Percentiles rank a stretch among this genome's conserved stretches.
These are phyloP conservation scores for Drosophila pseudoananassae DNA, from an alignment of 1,140 invertebrate genomes.

Conservation along the genomic window DNA sequence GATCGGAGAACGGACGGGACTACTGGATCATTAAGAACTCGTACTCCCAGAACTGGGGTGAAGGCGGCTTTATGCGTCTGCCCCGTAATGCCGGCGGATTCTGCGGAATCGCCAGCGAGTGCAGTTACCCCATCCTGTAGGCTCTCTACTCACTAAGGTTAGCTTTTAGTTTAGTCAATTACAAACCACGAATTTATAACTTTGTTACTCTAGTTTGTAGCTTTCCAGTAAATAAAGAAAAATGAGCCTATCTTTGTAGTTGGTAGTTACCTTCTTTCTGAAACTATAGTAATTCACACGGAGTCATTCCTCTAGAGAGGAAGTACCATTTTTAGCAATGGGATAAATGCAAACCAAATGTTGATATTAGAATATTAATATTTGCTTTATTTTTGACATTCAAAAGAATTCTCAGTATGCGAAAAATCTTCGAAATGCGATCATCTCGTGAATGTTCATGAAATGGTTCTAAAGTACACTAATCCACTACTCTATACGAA, in stretches of 20 bases:
- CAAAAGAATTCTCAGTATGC: not conserved
- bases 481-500: not conserved
- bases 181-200: slow-evolving; percentile 59
- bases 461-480: not conserved
- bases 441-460: not conserved
- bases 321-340: not conserved
- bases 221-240: slow-evolving; percentile 20
- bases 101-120: slow-evolving; percentile 87
- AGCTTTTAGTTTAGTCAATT: slow-evolving; percentile 44
- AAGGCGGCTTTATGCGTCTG: slow-evolving; percentile 89
- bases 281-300: too few species aligned
- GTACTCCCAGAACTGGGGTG: slow-evolving; percentile 89
- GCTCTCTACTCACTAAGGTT: not conserved
- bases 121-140: slow-evolving; percentile 78
- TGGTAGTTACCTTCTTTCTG: not conserved
- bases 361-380: not conserved
- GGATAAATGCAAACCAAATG: not conserved
- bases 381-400: not conserved
- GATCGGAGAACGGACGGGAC: slow-evolving; percentile 86
- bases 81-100: slow-evolving; percentile 88
- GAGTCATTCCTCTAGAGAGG: too few species aligned
- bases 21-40: slow-evolving; percentile 94
- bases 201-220: slow-evolving; percentile 50
- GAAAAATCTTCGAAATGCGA: not conserved
- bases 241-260: slow-evolving; percentile 2